Conservation (phyloP, 2,888 invertebrate genomes). For the Notodonta ziczac region DNA sequence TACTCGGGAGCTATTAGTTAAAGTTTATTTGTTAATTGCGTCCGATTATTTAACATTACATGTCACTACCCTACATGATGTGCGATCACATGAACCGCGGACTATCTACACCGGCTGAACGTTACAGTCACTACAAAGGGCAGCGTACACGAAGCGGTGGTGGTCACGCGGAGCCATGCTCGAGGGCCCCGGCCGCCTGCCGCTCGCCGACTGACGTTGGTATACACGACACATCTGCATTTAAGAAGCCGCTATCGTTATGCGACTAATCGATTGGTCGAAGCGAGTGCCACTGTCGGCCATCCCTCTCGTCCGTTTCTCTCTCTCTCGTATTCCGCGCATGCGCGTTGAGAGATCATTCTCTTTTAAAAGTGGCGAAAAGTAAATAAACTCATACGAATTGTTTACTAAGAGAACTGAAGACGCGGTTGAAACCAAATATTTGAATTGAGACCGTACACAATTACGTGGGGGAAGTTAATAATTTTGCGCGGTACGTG, state of each 20-base stretch:
- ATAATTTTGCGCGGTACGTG: constrained; percentile 12
- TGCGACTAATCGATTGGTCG: constrained; percentile 85
- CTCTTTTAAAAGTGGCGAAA: constrained; percentile 78
- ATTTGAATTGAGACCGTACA: constrained; percentile 44
- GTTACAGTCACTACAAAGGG: constrained; percentile 65
- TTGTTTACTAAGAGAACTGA: constrained; percentile 68
- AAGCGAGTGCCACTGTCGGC: constrained; percentile 76
- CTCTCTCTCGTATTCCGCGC: constrained; percentile 72
- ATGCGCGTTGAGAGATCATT: constrained; percentile 60
- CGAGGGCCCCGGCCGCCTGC: constrained; percentile 67
- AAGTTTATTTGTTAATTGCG: constrained; percentile 35
- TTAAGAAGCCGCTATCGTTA: constrained; percentile 85
- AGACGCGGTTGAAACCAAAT: constrained; percentile 52
- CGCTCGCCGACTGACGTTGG: constrained; percentile 80
- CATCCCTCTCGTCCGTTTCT: constrained; percentile 62
- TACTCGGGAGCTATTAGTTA: constrained; percentile 26
- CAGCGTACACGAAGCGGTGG: constrained; percentile 54
- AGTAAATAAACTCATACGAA: constrained; percentile 81
- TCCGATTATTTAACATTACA: constrained; percentile 36
- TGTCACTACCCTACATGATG: constrained; percentile 40
- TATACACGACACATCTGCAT: constrained; percentile 83
- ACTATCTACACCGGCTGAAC: constrained; percentile 55
- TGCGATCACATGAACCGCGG: constrained; percentile 54
- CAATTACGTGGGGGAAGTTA: constrained; percentile 26
- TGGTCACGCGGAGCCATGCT: constrained; percentile 60